These are phyloP conservation scores for Emydura subglobosa DNA, from an alignment of 2,113 vertebrate genomes.

Conservation along the genomic window DNA sequence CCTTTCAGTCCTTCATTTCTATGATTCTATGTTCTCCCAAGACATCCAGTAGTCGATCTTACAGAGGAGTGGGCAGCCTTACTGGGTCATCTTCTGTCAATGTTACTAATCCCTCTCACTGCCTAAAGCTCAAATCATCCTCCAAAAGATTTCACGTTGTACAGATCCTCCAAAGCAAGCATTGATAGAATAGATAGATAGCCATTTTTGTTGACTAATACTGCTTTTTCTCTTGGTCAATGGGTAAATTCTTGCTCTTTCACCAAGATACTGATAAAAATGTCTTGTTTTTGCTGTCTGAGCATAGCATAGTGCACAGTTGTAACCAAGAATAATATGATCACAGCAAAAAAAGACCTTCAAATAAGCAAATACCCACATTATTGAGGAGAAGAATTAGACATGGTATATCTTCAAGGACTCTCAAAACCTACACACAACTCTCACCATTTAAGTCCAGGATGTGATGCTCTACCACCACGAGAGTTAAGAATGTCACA, in stretches of 20 bases:
- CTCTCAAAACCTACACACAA: not conserved
- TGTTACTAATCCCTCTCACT: not conserved
- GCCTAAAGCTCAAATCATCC: not conserved
- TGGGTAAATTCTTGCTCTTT: not conserved
- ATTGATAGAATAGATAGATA: not conserved
- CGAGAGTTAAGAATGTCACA: too few species aligned
- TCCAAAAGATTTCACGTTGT: not conserved
- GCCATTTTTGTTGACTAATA: not conserved
- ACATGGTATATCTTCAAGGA: not conserved
- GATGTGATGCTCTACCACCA: not conserved
- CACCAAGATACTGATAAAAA: not conserved
- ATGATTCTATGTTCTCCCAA: not conserved
- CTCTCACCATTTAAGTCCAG: not conserved
- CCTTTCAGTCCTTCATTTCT: not conserved
- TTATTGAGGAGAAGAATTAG: not conserved
- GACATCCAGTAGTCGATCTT: not conserved
- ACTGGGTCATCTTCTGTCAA: not conserved
- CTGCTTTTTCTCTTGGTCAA: not conserved
- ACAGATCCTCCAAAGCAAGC: not conserved
- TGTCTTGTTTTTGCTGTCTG: not conserved
- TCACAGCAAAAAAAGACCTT: not conserved
- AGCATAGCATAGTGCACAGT: not conserved
- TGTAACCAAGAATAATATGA: not conserved
- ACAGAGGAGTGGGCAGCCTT: not conserved
- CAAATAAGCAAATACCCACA: not conserved